Conservation (phyloP, 2,888 invertebrate genomes). For the Agonopterix arenella region DNA sequence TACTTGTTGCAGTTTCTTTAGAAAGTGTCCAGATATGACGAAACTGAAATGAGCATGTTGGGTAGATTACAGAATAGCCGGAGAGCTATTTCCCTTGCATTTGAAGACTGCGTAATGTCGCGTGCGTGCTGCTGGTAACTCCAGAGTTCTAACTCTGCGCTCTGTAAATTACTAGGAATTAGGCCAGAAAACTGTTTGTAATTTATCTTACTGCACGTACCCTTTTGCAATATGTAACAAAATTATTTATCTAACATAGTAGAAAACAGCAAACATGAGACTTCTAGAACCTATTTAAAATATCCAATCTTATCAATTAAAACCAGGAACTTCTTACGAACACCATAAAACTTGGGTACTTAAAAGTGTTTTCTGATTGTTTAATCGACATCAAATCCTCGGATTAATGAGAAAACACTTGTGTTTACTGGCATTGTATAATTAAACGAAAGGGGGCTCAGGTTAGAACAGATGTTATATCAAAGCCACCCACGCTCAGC, state of each 20-base stretch:
- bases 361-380: slow-evolving; percentile 2
- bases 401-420: not conserved
- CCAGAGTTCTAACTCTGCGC: slow-evolving; percentile 30
- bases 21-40: slow-evolving; percentile 71
- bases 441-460: not conserved
- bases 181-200: slow-evolving; percentile 39
- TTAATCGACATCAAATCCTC: slow-evolving; percentile 1
- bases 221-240: slow-evolving; percentile 11
- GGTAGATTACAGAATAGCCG: slow-evolving; percentile 53
- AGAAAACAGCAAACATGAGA: no score
- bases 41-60: slow-evolving; percentile 59
- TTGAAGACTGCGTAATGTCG: slow-evolving; percentile 54
- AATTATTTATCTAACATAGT: slow-evolving; percentile 2
- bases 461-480: slow-evolving; percentile 23
- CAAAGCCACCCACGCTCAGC: slow-evolving; percentile 26
- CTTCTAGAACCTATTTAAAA: no score
- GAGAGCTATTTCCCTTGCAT: slow-evolving; percentile 42
- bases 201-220: slow-evolving; percentile 19
- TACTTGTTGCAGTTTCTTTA: slow-evolving; percentile 65
- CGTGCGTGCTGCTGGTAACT: slow-evolving; percentile 59
- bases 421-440: not conserved
- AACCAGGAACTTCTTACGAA: not conserved
- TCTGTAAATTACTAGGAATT: slow-evolving; percentile 34
- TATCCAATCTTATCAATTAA: no score
- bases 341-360: not conserved